Base-by-base conservation (phyloP, 2,113 vertebrate genomes). In the Abramis brama region DNA sequence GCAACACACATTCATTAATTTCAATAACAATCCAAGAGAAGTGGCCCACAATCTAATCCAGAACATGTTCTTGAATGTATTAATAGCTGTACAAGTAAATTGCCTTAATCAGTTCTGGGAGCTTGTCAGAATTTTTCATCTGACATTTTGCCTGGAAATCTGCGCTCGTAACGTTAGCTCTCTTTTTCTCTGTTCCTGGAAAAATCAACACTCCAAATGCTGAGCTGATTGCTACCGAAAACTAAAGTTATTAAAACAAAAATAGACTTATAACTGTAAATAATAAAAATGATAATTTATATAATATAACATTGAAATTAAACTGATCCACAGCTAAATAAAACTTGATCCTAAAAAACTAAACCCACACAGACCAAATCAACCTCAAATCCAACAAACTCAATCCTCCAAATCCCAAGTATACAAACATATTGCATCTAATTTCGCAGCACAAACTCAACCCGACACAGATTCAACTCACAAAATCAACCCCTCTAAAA, bases 341-440 rank as follows among this genome's bases (percentile, higher is more conserved):
- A n/a, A n/a, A 12, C 57, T 39, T 39, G 59, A 36, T 15, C 27
- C 27, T 23, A 10, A 1, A 64, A 36, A 66, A 39, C 50, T 52
- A 79, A 92, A 64, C 79, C 55, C 0, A 1, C 85, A 86, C 8
- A 10, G 43, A 55, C 25, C 5, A 77, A 77, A 77, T 25, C 25
- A 77, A 27, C 15, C 13, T 50, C 15, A 77, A 64, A 79, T 36
- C 57, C 6, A 2, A 60, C 15, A 79, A 8, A 64, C 13, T 33
- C 10, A 47, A 47, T 39, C 39, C 33, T 5, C 27, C 33, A 80
- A 19, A 64, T 43, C 7, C 7, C 36, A 62, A 80, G 6, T 62
- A 8, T 79, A 60, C 5, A 78, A 6, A 80, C 11, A 23, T 13
- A 59, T 17, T 5, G 0, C 9, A 23, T 2, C 19, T 30, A 57